Conservation (phyloP, 2,888 invertebrate genomes). For the Platynereis dumerilii region DNA sequence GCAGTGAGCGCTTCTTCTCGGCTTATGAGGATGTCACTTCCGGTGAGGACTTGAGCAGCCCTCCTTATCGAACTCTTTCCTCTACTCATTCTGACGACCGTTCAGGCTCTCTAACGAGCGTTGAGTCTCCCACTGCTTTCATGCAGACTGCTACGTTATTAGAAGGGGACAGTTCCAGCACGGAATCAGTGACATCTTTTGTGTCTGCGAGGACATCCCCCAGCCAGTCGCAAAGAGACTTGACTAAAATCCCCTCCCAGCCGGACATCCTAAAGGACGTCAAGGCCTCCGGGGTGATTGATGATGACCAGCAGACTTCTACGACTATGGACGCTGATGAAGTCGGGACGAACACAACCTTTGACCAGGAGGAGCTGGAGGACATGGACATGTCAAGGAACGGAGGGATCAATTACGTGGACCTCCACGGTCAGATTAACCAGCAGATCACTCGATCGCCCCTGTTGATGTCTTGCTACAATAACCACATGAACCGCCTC, state of each 20-base stretch:
- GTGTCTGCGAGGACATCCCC: slow-evolving; percentile 86
- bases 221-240: slow-evolving; percentile 9
- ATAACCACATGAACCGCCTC: slow-evolving; percentile 86
- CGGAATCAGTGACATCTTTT: slow-evolving; percentile 57
- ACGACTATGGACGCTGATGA: neutral
- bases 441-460: slow-evolving; percentile 92
- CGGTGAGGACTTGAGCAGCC: slow-evolving; percentile 50
- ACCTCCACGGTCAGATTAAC: slow-evolving; percentile 92
- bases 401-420: slow-evolving; percentile 67
- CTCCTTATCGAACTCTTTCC: neutral
- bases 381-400: slow-evolving; percentile 9
- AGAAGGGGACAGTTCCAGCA: neutral
- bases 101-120: slow-evolving; percentile 4
- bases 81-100: slow-evolving; percentile 8
- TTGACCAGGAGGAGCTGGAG: slow-evolving; percentile 12
- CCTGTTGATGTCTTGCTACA: slow-evolving; percentile 91
- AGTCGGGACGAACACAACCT: slow-evolving; percentile 11
- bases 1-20: slow-evolving; percentile 84
- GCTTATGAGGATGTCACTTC: slow-evolving; percentile 79
- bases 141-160: neutral
- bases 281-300: neutral
- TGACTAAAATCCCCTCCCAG: slow-evolving; percentile 2
- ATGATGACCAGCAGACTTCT: neutral
- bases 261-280: slow-evolving; percentile 16
- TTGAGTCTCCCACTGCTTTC: slow-evolving; percentile 6